These are phyloP conservation scores for Gracilinanus agilis DNA, from an alignment of 2,113 vertebrate genomes.

Conservation along the genomic window DNA sequence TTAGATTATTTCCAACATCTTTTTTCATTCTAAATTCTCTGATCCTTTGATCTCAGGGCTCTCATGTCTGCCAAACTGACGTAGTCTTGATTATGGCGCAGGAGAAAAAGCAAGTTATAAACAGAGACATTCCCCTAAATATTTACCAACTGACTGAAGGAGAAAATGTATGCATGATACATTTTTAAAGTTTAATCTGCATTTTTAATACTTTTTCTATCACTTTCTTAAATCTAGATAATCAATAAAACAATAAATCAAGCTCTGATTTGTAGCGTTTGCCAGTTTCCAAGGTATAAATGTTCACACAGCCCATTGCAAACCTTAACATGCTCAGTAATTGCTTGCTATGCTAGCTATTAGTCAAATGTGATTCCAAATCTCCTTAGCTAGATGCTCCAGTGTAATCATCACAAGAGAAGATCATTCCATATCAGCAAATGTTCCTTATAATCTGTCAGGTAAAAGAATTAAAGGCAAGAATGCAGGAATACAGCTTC, in stretches of 20 bases:
- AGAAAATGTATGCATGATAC: background rate
- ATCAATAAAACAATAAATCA: background rate
- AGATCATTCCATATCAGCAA: background rate
- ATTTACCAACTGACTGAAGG: background rate
- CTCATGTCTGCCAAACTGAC: background rate
- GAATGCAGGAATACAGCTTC: background rate
- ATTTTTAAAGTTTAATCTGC: background rate
- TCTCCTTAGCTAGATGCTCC: background rate
- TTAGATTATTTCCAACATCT: background rate
- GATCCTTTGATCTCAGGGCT: background rate
- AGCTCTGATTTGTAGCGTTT: background rate
- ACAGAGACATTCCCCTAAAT: background rate
- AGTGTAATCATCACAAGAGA: background rate
- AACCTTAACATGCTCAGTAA: background rate
- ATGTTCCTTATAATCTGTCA: background rate
- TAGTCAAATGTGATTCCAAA: background rate
- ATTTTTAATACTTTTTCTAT: background rate
- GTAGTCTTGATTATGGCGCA: background rate
- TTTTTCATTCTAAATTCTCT: background rate
- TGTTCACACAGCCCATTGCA: background rate
- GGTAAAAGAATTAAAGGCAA: background rate
- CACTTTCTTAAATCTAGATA: background rate
- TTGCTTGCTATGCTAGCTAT: background rate
- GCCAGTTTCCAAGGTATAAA: background rate
- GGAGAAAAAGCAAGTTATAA: background rate